phyloP scores from a whole-genome alignment of 2,888 invertebrate species.

The Lepidonotus clava region DNA sequence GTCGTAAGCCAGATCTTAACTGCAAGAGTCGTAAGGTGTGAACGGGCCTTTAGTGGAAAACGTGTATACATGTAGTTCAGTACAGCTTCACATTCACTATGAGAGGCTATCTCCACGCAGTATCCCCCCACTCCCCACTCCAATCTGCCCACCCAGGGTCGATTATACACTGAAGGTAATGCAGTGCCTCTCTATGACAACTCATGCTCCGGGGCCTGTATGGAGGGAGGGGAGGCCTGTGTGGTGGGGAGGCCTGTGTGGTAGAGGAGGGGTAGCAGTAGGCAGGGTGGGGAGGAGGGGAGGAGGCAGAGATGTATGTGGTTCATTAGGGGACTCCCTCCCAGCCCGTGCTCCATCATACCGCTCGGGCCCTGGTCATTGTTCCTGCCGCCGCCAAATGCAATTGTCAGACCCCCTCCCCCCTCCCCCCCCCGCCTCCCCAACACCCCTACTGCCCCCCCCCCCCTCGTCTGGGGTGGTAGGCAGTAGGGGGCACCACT shows the following conservation, averaged over 20 bases:
- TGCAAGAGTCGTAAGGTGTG: too few species aligned
- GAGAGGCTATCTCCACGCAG: too few species aligned
- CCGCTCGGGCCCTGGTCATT: not conserved
- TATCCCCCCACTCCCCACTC: too few species aligned
- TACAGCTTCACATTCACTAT: too few species aligned
- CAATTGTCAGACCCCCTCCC: not conserved
- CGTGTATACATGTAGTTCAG: too few species aligned
- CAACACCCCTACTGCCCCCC: not conserved
- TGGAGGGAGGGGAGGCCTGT: too few species aligned
- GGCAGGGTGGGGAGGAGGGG: not conserved
- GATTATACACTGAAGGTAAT: slow-evolving; percentile 21
- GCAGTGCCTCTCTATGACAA: not conserved
- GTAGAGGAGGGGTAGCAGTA: not conserved
- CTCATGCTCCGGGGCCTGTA: not conserved
- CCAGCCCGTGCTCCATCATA: not conserved
- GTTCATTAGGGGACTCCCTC: slow-evolving; percentile 18
- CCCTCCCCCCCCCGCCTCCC: not conserved
- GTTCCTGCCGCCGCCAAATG: not conserved
- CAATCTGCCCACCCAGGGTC: too few species aligned
- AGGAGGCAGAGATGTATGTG: not conserved
- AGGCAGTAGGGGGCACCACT: too few species aligned
- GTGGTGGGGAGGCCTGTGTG: too few species aligned
- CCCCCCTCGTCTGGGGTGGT: too few species aligned
- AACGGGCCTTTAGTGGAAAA: too few species aligned
- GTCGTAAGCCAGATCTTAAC: too few species aligned